Percentiles rank a stretch among this genome's conserved stretches.
Conservation (phyloP, 2,113 vertebrate genomes). For the Channa maculata region DNA sequence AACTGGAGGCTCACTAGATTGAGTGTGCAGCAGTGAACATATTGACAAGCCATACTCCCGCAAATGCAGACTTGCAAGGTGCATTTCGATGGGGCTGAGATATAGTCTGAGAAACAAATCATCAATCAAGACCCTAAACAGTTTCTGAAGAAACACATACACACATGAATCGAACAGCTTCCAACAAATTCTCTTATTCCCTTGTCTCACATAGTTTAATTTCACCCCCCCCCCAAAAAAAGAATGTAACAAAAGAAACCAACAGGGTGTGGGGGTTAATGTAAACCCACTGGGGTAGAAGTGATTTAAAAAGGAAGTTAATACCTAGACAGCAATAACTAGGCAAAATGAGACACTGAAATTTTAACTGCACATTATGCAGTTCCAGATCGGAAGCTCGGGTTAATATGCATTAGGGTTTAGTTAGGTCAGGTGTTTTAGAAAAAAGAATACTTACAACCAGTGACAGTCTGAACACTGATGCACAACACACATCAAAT, state of each 20-base stretch:
- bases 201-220: too few relatives aligned
- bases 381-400: slow-evolving; percentile 27
- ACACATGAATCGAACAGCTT: background rate
- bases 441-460: background rate
- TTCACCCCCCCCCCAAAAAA: background rate
- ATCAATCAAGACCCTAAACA: slow-evolving; percentile 39
- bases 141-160: background rate
- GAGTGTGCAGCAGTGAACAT: slow-evolving; percentile 31
- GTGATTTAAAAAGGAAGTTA: slow-evolving; percentile 31
- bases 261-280: slow-evolving; percentile 32
- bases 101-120: slow-evolving; percentile 20
- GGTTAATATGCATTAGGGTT: slow-evolving; percentile 33
- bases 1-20: slow-evolving; percentile 7
- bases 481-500: background rate
- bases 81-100: background rate
- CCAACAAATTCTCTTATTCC: background rate
- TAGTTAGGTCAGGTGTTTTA: background rate
- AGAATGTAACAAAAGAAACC: background rate
- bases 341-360: slow-evolving; percentile 30
- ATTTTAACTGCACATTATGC: slow-evolving; percentile 51
- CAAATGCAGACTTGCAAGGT: background rate
- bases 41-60: slow-evolving; percentile 28
- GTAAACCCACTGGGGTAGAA: slow-evolving; percentile 1
- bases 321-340: slow-evolving; percentile 34
- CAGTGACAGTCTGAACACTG: background rate